Conservation (phyloP, 2,797 vertebrate species). For the Chelonia mydas region DNA sequence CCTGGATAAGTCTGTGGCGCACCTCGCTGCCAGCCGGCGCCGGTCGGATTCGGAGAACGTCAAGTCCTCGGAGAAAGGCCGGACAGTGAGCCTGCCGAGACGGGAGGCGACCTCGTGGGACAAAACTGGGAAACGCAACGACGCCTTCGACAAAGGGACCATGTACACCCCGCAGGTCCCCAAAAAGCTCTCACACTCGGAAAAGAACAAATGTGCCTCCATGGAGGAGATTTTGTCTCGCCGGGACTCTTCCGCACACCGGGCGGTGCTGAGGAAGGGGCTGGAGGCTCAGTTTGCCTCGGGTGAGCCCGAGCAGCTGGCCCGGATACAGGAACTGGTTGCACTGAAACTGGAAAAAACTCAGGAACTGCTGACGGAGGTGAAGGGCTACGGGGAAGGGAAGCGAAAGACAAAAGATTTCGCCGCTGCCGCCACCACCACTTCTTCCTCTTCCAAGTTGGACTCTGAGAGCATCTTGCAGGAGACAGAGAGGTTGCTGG, state of each 20-base stretch:
- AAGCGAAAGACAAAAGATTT: conserved; percentile 81
- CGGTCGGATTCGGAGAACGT: conserved; percentile 80
- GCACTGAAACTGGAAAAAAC: conserved; percentile 91
- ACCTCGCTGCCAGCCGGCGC: conserved; percentile 69
- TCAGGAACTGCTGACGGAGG: conserved; percentile 89
- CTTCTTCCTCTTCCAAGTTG: conserved; percentile 67
- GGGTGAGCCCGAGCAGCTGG: conserved; percentile 63
- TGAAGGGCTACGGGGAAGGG: conserved; percentile 84
- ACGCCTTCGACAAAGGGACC: conserved; percentile 81
- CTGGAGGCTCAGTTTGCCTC: conserved; percentile 60
- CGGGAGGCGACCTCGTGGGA: conserved; percentile 77
- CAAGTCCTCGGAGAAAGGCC: conserved; percentile 62
- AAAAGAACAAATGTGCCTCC: conserved; percentile 92
- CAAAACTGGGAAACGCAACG: conserved; percentile 64
- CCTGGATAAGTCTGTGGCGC: conserved; percentile 80
- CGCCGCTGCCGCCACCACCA: conserved; percentile 9
- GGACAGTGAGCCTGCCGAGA: conserved; percentile 81
- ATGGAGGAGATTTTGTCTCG: conserved; percentile 91
- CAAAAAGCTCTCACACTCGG: conserved; percentile 78
- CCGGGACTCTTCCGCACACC: conserved; percentile 73
- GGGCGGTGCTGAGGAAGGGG: conserved; percentile 53
- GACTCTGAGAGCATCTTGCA: conserved; percentile 84
- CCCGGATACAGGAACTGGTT: conserved; percentile 90
- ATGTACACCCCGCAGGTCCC: conserved; percentile 84
- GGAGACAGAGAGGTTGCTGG: conserved; percentile 90